Conservation (phyloP, 2,797 vertebrate species). For the Acestrorhynchus altus region DNA sequence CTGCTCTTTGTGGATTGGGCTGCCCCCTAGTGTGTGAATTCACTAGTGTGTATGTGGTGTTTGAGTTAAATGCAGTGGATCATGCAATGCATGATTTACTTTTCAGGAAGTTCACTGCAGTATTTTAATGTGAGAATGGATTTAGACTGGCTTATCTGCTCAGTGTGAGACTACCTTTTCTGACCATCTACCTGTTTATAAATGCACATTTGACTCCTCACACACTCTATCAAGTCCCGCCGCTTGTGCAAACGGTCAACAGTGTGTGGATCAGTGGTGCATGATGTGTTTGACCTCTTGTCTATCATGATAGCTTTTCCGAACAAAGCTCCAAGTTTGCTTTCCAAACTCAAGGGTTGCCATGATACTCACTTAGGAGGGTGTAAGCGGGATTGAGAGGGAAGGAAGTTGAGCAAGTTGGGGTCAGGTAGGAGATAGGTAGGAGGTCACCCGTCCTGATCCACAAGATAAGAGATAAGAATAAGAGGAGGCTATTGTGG, state of each 20-base stretch:
- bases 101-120: neutral
- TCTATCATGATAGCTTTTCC: neutral
- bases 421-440: neutral
- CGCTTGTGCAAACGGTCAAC: neutral
- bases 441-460: constrained; percentile 49
- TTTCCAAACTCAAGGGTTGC: neutral
- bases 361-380: neutral
- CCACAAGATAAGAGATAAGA: constrained; percentile 61
- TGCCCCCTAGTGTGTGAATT: too few relatives aligned
- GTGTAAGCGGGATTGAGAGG: neutral
- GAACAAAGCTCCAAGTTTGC: neutral
- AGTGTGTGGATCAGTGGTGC: neutral
- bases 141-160: neutral
- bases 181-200: neutral
- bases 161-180: neutral
- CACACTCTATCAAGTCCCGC: neutral
- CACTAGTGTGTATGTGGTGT: too few relatives aligned
- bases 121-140: neutral
- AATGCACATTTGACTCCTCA: neutral
- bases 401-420: neutral
- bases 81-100: too few relatives aligned
- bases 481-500: constrained; percentile 54
- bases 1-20: too few relatives aligned
- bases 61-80: too few relatives aligned
- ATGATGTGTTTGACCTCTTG: neutral